These are phyloP conservation scores for Papilio polytes DNA, from an alignment of 1,140 invertebrate genomes.

Conservation along the genomic window DNA sequence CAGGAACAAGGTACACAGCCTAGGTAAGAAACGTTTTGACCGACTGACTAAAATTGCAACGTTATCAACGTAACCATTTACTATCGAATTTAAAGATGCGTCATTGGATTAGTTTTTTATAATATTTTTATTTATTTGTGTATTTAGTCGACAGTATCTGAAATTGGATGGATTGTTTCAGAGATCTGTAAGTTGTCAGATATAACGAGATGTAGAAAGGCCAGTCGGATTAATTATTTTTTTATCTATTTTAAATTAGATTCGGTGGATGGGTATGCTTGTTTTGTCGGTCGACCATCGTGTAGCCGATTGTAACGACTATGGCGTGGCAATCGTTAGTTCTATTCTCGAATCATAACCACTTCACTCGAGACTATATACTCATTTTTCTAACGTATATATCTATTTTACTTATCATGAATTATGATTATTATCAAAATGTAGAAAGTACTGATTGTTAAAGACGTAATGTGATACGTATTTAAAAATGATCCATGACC, in stretches of 20 bases:
- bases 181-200: no score
- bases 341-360: constrained; percentile 72
- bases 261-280: constrained; percentile 72
- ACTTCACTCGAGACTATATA: constrained; percentile 63
- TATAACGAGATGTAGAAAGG: background rate
- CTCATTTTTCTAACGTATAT: no score
- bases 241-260: constrained; percentile 43
- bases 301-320: constrained; percentile 73
- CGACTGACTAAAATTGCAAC: background rate
- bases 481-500: no score
- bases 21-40: constrained; percentile 49
- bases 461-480: no score
- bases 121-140: no score
- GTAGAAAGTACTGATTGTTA: no score
- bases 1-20: constrained; percentile 38
- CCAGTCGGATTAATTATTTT: background rate
- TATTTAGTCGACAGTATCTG: no score
- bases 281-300: constrained; percentile 70
- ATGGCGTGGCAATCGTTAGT: constrained; percentile 70
- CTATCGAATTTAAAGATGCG: no score
- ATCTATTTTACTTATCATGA: no score
- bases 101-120: no score
- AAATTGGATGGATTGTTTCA: background rate
- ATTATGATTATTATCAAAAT: no score
- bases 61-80: no score